Conservation (phyloP, 2,888 invertebrate species). For the Drosophila kokeensis region DNA sequence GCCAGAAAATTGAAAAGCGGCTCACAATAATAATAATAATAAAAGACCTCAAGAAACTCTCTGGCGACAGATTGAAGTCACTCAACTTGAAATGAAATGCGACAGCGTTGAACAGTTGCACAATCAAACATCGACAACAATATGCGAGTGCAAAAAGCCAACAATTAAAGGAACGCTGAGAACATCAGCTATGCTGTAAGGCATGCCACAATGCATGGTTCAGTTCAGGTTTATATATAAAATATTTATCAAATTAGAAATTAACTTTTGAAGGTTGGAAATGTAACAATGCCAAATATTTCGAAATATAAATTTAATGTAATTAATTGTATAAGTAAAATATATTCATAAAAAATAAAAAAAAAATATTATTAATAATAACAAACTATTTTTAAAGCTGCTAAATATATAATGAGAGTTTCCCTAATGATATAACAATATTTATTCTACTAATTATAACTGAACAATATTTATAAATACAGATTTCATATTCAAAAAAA, state of each 20-base stretch:
- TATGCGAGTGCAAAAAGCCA: slow-evolving; percentile 37
- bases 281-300: background rate
- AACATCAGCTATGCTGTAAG: slow-evolving; percentile 19
- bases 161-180: background rate
- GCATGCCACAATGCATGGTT: background rate
- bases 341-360: background rate
- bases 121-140: slow-evolving; percentile 70
- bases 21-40: slow-evolving; percentile 47
- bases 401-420: background rate
- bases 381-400: background rate
- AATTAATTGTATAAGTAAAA: background rate
- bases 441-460: background rate
- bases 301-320: background rate
- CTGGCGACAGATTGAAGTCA: slow-evolving; percentile 84
- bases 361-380: too few relatives aligned
- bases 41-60: slow-evolving; percentile 71
- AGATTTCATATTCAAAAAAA: background rate
- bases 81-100: slow-evolving; percentile 84
- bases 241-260: background rate
- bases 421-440: accelerated
- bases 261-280: background rate
- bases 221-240: background rate
- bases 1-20: slow-evolving; percentile 43
- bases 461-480: background rate
- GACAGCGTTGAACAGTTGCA: slow-evolving; percentile 79